Base-by-base conservation (phyloP, 2,797 vertebrate species). In the Lacerta agilis region DNA sequence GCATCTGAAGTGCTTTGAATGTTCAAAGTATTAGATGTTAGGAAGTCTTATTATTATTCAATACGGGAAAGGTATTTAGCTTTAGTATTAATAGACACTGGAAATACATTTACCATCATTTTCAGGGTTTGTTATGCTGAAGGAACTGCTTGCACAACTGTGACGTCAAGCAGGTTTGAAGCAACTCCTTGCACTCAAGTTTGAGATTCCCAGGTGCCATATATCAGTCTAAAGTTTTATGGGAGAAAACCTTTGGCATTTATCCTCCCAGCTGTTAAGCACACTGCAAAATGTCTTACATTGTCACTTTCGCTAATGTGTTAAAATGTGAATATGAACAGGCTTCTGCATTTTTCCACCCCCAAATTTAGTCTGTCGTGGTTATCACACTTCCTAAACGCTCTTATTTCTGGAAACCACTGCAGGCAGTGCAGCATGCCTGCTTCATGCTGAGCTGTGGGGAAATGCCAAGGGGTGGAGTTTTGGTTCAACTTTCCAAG, bases 221-320 rank as follows among this genome's bases (percentile, higher is more conserved):
- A 86, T 25, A 86, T 36, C 5, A 38, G 3, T 17, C 4, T 79
- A 71, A 38, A 58, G 13, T 13, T 58, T 86, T 36, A 36, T 45
- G 29, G 43, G 45, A 79, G 13, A 71, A 41, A 69, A 71, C 18
- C 25, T 23, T 49, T 29, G 17, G 11, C 6, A 45, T 69, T 49
- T 43, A 45, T 71, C 64, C 45, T n/a, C 43, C 76, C 76, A 55
- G 85, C 85, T 79, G 85, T 79, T 38, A 80, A 80, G 67, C 85
- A 80, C 45, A 3, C 67, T 80, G 85, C 18, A 72, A 86, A 86
- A 86, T 29, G 25, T 17, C 25, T 38, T 66, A 86, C 23, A 33
- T 29, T 80, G 3, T 58, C 45, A 86, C 77, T 11, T 80, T 86
- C 5, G 27, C 36, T 55, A 80, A 86, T 86, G 85, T 80, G 85